Percentiles rank a stretch among this genome's conserved stretches.
Conservation (phyloP, 2,113 vertebrate genomes). For the Chitala chitala region DNA sequence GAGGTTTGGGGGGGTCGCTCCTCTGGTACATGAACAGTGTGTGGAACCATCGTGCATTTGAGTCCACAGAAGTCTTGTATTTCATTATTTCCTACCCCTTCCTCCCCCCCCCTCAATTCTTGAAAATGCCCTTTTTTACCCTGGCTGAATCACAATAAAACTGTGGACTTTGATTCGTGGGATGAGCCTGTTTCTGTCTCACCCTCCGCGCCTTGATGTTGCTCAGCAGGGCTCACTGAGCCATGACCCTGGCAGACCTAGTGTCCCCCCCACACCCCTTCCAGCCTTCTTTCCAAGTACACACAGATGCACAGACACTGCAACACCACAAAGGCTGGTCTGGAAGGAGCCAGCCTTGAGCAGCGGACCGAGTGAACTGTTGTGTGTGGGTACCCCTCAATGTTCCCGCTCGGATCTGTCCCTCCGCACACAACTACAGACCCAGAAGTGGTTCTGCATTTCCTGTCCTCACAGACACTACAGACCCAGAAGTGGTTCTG, state of each 20-base stretch:
- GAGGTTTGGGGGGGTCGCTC: slow-evolving; percentile 39
- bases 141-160: slow-evolving; percentile 60
- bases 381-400: no score
- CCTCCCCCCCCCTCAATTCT: slow-evolving; percentile 29
- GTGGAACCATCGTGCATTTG: slow-evolving; percentile 45
- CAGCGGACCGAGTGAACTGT: no score
- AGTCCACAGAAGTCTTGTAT: slow-evolving; percentile 47
- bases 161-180: slow-evolving; percentile 69
- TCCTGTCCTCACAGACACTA: slow-evolving; percentile 66
- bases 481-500: slow-evolving; percentile 43
- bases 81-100: slow-evolving; percentile 43
- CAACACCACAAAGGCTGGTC: no score
- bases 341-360: no score
- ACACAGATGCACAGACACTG: slow-evolving; percentile 42
- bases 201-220: slow-evolving; percentile 67
- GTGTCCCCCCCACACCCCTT: slow-evolving; percentile 41
- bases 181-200: slow-evolving; percentile 46
- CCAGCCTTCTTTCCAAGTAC: slow-evolving; percentile 43
- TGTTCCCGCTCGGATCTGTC: no score
- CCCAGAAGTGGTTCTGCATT: slow-evolving; percentile 48
- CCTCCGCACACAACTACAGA: no score
- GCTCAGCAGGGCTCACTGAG: slow-evolving; percentile 51
- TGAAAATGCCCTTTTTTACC: slow-evolving; percentile 47
- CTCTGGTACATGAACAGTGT: slow-evolving; percentile 46
- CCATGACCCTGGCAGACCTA: slow-evolving; percentile 65